These are phyloP conservation scores for Ernsta delagoae DNA, from an alignment of 2,888 invertebrate genomes.

Conservation along the genomic window DNA sequence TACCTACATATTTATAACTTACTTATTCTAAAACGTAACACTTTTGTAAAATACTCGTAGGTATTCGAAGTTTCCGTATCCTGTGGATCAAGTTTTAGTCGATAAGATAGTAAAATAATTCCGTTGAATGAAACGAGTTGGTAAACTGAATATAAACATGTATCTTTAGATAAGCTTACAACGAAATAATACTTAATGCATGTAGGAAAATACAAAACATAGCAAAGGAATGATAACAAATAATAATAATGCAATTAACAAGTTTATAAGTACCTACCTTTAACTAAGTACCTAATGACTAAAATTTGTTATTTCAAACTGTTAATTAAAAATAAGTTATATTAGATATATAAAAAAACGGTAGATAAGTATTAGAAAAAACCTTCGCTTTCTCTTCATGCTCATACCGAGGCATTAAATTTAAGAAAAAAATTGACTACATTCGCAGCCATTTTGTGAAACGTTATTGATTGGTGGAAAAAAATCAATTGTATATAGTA, in stretches of 20 bases:
- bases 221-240: too few relatives aligned
- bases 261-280: too few relatives aligned
- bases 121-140: not conserved
- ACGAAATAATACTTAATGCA: not conserved
- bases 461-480: constrained; percentile 79
- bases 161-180: not conserved
- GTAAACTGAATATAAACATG: constrained; percentile 8
- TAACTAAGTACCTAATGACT: too few relatives aligned
- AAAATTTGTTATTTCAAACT: too few relatives aligned
- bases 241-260: too few relatives aligned
- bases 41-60: constrained; percentile 13
- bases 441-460: constrained; percentile 74
- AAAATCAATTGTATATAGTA: constrained; percentile 74
- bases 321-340: too few relatives aligned
- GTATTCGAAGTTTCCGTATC: constrained; percentile 9
- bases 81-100: constrained; percentile 20
- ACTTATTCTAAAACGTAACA: not conserved
- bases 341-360: too few relatives aligned
- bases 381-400: too few relatives aligned
- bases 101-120: constrained; percentile 12
- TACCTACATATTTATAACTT: too few relatives aligned
- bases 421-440: constrained; percentile 39
- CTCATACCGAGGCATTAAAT: too few relatives aligned
- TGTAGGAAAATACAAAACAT: too few relatives aligned
- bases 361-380: too few relatives aligned